Conservation (phyloP, 1,140 invertebrate genomes). For the Kradibia gibbosae region DNA sequence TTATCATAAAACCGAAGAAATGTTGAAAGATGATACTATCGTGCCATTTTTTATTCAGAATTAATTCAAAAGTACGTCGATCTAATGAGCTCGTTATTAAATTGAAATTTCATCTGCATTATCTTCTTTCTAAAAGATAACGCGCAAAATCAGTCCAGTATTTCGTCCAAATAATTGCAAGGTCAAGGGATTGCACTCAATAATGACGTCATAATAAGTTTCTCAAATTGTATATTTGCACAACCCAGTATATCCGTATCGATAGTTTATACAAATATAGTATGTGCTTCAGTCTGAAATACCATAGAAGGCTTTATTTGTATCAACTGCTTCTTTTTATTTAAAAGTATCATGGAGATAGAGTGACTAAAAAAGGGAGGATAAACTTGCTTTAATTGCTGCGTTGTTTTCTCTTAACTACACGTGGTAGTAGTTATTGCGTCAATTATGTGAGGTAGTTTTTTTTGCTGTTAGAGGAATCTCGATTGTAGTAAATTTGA, state of each 20-base stretch:
- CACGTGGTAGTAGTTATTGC: not conserved
- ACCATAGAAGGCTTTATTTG: not conserved
- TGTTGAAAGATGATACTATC: no score
- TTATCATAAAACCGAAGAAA: no score
- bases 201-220: not conserved
- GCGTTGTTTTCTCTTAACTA: not conserved
- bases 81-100: not conserved
- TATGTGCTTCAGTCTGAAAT: slow-evolving; percentile 1
- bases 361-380: not conserved
- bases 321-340: not conserved
- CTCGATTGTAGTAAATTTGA: not conserved
- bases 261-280: slow-evolving; percentile 16
- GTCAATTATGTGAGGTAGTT: not conserved
- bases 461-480: not conserved
- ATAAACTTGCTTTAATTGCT: not conserved
- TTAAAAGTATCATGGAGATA: no score
- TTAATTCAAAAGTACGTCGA: no score
- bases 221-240: not conserved
- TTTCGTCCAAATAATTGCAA: not conserved
- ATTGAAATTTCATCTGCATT: not conserved
- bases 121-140: not conserved
- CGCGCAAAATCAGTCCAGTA: no score
- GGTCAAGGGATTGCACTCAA: not conserved
- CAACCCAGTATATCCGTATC: not conserved
- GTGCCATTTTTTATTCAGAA: no score